phyloP scores from a whole-genome alignment of 2,113 vertebrate species.

The Lepus americanus region DNA sequence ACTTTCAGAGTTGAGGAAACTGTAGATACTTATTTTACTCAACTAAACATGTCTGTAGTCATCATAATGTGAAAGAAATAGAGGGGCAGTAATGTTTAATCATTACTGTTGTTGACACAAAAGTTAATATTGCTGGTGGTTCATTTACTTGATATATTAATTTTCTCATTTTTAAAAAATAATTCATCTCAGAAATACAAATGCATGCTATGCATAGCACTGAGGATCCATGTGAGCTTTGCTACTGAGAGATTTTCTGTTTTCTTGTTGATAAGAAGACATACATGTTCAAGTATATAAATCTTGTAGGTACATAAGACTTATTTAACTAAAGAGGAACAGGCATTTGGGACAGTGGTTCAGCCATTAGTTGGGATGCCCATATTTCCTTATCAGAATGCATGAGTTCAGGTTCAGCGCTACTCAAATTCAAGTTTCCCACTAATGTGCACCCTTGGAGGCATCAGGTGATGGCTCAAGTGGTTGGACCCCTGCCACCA shows the following conservation, averaged over 20 bases:
- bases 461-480: too few species aligned
- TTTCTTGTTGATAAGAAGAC: background rate
- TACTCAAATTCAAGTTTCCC: too few species aligned
- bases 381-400: too few species aligned
- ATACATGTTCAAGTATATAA: background rate
- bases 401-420: too few species aligned
- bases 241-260: background rate
- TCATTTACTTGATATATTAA: constrained; percentile 13
- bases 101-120: background rate
- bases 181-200: constrained; percentile 36
- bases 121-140: background rate
- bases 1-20: background rate
- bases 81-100: background rate
- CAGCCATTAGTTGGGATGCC: too few species aligned
- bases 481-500: too few species aligned
- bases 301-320: constrained; percentile 9
- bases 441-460: too few species aligned
- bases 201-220: background rate
- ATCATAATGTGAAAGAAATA: background rate
- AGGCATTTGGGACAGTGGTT: too few species aligned
- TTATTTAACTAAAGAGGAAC: background rate
- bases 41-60: background rate
- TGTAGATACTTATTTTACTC: background rate
- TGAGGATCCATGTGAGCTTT: background rate
- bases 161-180: constrained; percentile 28